Base-by-base conservation (phyloP, 2,888 invertebrate genomes). In the Lithophane semibrunnea region DNA sequence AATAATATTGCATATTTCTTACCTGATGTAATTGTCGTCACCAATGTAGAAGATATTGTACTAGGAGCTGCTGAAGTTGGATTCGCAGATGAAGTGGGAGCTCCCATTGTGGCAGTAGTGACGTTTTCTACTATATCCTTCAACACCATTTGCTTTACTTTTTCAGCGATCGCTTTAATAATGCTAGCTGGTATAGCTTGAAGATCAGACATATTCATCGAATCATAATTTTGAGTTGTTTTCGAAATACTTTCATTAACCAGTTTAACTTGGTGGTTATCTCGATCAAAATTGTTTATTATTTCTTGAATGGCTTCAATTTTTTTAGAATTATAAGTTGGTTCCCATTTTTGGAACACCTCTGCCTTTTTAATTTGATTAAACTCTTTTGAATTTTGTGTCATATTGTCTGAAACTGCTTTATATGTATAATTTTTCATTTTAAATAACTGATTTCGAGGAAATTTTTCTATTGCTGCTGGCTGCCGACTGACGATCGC, bases 131-230 rank as follows among this genome's bases (percentile, higher is more conserved):
- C 88, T 60, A 95, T 89, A 85, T 95, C 94, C 69, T 90, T 92
- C 58, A 95, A 86, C 12, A 96, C 90, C 58, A 93, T 90, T 21
- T 87, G 89, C 85, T 94, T 95, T 0, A 96, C 92, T 74, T 88
- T 93, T 75, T 94, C 92, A 58, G 93, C 94, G 70, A 96, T 94
- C 83, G 93, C 90, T 79, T 91, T 92, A 16, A 95, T 91, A 12
- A 94, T 73, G 72, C 90, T 87, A 13, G 49, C 47, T 49, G 80
- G 69, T 47, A 83, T 73, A 61, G 18, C 49, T 49, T 77, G 64
- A n/a, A 66, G 24, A n/a, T 69, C 72, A 63, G 73, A 60, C 0
- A 49, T 29, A 24, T 77, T 77, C 16, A 64, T 37, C 0, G 54
- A 74, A 60, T 37, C n/a, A 9, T 54, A 5, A 52, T 67, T 54